These are phyloP conservation scores for Tetanocera ferruginea DNA, from an alignment of 2,888 invertebrate species.

Conservation along the genomic window DNA sequence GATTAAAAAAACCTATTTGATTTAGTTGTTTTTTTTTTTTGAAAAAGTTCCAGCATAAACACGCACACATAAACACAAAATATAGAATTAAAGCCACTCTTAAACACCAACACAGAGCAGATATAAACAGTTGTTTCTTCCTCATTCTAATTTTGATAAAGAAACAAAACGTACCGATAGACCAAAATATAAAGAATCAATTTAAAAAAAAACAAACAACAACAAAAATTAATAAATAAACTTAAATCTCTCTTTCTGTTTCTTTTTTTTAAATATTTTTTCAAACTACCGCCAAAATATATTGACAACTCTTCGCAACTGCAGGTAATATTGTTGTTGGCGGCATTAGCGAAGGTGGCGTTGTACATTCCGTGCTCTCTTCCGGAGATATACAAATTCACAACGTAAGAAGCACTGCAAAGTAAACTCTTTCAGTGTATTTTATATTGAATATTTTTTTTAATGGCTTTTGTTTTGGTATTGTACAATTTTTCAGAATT, in stretches of 20 bases:
- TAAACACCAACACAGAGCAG: neutral
- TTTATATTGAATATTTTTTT: conserved; percentile 36
- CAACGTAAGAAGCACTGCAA: conserved; percentile 64
- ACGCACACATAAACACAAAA: neutral
- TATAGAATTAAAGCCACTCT: neutral
- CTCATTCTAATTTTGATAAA: neutral
- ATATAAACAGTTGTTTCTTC: neutral
- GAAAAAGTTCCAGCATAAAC: neutral
- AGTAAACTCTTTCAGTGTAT: conserved; percentile 37
- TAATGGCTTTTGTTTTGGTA: conserved; percentile 27
- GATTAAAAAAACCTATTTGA: neutral
- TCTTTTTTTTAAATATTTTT: neutral
- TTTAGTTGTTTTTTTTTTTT: neutral
- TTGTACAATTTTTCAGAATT: conserved; percentile 13
- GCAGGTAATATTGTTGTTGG: conserved; percentile 65
- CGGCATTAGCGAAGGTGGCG: conserved; percentile 53
- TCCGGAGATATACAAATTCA: conserved; percentile 68
- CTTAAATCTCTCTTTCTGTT: conserved; percentile 30
- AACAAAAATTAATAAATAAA: neutral
- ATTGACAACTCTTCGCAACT: conserved; percentile 44
- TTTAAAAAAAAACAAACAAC: conserved; percentile 23
- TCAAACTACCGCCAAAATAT: conserved; percentile 27
- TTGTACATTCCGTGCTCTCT: conserved; percentile 62
- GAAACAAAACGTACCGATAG: conserved; percentile 24
- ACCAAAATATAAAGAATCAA: conserved; percentile 23